Evolutionary conservation across 2,797 vertebrate genomes (phyloP).

Genomic region (Serranus cabrilla): DNA sequence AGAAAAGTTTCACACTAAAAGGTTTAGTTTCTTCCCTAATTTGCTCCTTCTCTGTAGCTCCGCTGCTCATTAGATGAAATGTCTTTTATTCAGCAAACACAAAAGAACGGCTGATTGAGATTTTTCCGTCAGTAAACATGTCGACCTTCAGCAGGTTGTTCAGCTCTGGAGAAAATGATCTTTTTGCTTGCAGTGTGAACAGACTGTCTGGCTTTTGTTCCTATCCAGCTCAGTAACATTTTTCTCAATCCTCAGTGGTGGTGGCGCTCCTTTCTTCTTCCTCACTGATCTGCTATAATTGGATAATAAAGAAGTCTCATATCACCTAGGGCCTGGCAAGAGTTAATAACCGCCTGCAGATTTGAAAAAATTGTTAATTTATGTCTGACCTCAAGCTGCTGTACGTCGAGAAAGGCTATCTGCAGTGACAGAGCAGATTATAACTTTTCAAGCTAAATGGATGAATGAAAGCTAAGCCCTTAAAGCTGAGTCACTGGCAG

Average conservation of each 20-base stretch:
- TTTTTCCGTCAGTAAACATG: no score
- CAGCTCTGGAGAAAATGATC: slow-evolving; percentile 4
- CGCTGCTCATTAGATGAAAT: no score
- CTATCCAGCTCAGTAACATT: neutral
- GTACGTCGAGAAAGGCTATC: neutral
- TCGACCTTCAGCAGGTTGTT: neutral
- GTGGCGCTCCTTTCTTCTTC: slow-evolving; percentile 16
- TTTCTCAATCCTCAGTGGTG: slow-evolving; percentile 24
- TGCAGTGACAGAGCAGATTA: neutral
- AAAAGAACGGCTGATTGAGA: no score
- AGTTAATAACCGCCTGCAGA: slow-evolving; percentile 3
- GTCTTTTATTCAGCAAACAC: no score
- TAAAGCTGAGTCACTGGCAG: neutral
- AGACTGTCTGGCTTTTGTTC: slow-evolving; percentile 11
- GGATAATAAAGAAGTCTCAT: slow-evolving; percentile 49
- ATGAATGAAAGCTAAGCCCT: neutral
- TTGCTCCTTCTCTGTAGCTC: no score
- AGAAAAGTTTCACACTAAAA: no score
- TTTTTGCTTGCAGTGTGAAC: slow-evolving; percentile 60
- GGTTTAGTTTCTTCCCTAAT: no score
- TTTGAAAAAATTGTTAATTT: neutral
- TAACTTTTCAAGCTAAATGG: neutral
- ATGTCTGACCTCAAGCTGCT: neutral
- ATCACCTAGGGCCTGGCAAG: neutral
- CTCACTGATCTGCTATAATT: slow-evolving; percentile 8